Percentiles rank a stretch among this genome's conserved stretches.
Evolutionary conservation across 2,113 vertebrate genomes (phyloP).

Genomic region (Capreolus pygargus): DNA sequence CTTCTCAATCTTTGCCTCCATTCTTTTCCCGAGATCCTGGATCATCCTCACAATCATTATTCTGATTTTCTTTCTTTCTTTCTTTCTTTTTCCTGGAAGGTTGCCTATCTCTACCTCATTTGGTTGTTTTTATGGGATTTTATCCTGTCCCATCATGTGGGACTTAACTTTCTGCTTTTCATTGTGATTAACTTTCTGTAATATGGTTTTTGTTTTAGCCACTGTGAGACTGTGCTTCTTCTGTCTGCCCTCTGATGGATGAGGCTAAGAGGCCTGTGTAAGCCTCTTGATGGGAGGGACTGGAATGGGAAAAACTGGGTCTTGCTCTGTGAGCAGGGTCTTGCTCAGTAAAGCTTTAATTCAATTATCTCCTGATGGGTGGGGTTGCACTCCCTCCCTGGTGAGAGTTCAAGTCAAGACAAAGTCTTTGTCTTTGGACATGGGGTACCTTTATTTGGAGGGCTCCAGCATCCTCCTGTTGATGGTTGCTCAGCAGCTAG

Average conservation of each 20-base stretch:
- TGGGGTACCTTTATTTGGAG: rapidly evolving
- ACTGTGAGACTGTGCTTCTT: background rate
- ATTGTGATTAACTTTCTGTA: background rate
- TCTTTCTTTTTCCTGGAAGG: background rate
- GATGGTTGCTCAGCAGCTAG: background rate
- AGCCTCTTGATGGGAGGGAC: background rate
- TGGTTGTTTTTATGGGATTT: background rate
- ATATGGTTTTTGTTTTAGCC: background rate
- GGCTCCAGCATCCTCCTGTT: background rate
- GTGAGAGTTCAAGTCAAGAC: background rate
- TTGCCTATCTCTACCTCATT: background rate
- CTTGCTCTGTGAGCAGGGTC: background rate
- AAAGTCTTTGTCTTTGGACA: background rate
- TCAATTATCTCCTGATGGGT: background rate
- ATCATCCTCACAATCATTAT: background rate
- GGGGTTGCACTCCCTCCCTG: background rate
- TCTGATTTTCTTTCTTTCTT: background rate
- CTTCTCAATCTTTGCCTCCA: background rate
- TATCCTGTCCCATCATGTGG: background rate
- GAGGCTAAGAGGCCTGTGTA: background rate
- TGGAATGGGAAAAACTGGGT: background rate
- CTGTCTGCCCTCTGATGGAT: background rate
- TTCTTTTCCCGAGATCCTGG: background rate
- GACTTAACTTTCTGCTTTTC: background rate
- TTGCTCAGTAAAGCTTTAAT: background rate